Evolutionary conservation across 2,113 vertebrate genomes (phyloP), one percentile per base, ranked within the genome.

Genomic region (Poecilia latipinna): DNA sequence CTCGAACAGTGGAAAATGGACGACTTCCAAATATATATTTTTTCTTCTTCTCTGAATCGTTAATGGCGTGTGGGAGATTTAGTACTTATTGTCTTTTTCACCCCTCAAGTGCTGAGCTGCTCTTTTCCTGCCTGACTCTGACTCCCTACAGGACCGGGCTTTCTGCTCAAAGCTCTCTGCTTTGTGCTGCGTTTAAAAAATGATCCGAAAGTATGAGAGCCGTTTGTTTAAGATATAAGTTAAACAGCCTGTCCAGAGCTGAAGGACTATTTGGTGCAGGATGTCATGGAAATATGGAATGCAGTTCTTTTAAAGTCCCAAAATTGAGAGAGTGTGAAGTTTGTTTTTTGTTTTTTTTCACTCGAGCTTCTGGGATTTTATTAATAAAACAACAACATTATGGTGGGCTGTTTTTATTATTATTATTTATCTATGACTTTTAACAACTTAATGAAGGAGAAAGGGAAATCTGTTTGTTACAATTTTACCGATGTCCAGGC

Each of bases 1-100:
- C 68, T 61, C 65, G 33, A 70, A 76, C 35, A 57, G 51, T 67
- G 75, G 81, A 83, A 85, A 82, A 33, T 75, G 68, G 73, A 78
- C 13, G 39, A 70, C 37, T 31, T 87, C 74, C 63, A 87, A 24
- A 32, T n/a, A 19, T 26, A 42, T 71, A 51, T 42, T 75, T 24
- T 10, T 48, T 48, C 44, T 64, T 24, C n/a, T 28, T 10, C 19
- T 28, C 28, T 80, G 10, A 57, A 61, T 65, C 66, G 22, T 65
- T 80, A 65, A 81, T 75, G 70, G 64, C 32, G 70, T 73, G 63
- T 61, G 72, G 69, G 22, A 67, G 75, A 86, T 86, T 84, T 77
- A 86, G 12, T 32, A 61, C 11, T 17, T 11, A 32, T 61, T 74
- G 62, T 65, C 76, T 7, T 74, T 61, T 65, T 73, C 24, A 44